phyloP scores from a whole-genome alignment of 2,113 vertebrate genomes.

The Anthoscopus minutus region DNA sequence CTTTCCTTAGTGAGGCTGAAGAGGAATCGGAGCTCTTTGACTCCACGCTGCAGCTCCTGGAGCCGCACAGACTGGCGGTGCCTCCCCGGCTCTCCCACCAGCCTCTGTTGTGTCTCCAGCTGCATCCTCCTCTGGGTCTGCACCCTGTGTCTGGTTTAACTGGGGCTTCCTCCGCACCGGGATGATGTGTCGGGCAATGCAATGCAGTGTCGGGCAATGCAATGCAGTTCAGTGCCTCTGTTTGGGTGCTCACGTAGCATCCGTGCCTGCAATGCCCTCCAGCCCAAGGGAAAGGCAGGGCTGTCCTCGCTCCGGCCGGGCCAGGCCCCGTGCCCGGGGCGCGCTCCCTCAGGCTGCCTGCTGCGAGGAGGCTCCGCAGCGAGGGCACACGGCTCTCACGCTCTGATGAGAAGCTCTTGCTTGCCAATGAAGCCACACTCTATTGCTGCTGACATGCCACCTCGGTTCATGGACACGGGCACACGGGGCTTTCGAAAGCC shows the following conservation, averaged over 20 bases:
- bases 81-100: fast-evolving
- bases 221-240: neutral
- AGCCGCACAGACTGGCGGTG: neutral
- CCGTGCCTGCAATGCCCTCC: neutral
- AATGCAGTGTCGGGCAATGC: neutral
- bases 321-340: fast-evolving
- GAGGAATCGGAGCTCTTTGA: neutral
- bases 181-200: neutral
- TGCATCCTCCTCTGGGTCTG: neutral
- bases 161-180: too few species aligned
- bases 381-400: neutral
- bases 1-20: neutral
- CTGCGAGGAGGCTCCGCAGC: neutral
- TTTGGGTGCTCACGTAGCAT: fast-evolving
- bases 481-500: neutral
- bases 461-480: neutral
- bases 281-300: neutral
- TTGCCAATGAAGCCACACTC: neutral
- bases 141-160: neutral
- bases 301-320: neutral
- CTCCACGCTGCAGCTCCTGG: neutral
- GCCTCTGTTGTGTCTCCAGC: fast-evolving
- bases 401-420: neutral
- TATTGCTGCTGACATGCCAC: neutral
- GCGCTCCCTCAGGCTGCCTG: neutral